Conservation (phyloP, 1,140 invertebrate species). For the Dufourea novaeangliae region DNA sequence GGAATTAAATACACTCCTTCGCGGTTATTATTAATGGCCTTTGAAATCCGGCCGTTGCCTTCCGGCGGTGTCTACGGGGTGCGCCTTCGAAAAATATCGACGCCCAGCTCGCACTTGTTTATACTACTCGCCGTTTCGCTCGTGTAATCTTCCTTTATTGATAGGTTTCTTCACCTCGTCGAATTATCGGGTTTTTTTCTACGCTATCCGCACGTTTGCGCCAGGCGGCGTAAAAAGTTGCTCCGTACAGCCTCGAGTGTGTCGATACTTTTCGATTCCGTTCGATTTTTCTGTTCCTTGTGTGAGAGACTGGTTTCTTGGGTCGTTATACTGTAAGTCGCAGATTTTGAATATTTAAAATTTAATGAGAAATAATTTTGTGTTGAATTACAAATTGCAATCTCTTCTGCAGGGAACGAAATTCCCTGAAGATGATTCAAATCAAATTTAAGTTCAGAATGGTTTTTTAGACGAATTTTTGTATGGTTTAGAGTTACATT, state of each 20-base stretch:
- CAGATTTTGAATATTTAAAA: neutral
- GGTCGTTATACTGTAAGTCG: neutral
- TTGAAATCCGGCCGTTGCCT: neutral
- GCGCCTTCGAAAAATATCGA: neutral
- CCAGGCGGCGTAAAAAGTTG: neutral
- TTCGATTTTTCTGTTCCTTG: neutral
- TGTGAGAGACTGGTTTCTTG: neutral
- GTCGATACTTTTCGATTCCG: neutral
- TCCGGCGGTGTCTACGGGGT: too few species aligned
- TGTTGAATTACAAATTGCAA: too few species aligned
- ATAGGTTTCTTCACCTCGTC: conserved; percentile 8
- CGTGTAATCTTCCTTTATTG: conserved; percentile 16
- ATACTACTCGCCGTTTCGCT: neutral
- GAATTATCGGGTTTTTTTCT: conserved; percentile 23
- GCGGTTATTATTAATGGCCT: conserved; percentile 8
- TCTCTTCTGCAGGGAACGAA: too few species aligned
- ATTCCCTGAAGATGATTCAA: too few species aligned
- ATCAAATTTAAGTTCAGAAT: too few species aligned
- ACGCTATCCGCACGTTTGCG: neutral
- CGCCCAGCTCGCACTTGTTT: neutral
- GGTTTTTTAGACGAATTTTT: too few species aligned
- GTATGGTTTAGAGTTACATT: too few species aligned
- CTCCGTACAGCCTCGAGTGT: neutral
- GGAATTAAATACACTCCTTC: neutral
- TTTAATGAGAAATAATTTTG: neutral